Evolutionary conservation across 1,140 invertebrate species (phyloP).

Genomic region (Cydia fagiglandana): DNA sequence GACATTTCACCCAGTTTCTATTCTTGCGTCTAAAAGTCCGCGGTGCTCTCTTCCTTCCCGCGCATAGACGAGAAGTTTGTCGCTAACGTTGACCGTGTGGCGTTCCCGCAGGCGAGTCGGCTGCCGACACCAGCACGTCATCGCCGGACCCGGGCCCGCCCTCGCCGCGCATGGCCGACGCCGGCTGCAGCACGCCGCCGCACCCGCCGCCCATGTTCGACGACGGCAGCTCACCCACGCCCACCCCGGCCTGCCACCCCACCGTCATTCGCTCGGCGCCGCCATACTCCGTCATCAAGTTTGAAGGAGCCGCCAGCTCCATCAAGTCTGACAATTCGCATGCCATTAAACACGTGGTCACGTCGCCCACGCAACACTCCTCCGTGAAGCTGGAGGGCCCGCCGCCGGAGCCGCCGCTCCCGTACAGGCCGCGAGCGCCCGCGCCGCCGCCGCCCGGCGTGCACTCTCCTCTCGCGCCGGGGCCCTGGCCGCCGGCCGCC

Average conservation of each 20-base stretch:
- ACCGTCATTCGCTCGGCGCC: constrained; percentile 80
- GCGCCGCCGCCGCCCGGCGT: constrained; percentile 58
- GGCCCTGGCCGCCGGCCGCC: constrained; percentile 82
- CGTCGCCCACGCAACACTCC: constrained; percentile 52
- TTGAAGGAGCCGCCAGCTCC: constrained; percentile 63
- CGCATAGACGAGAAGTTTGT: constrained; percentile 43
- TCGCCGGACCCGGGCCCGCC: constrained; percentile 90
- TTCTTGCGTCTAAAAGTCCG: constrained; percentile 68
- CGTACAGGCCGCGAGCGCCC: constrained; percentile 61
- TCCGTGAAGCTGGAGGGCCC: constrained; percentile 67
- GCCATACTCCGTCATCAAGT: constrained; percentile 75
- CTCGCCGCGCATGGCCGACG: constrained; percentile 85
- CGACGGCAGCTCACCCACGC: constrained; percentile 76
- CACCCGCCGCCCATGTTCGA: constrained; percentile 77
- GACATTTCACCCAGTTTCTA: constrained; percentile 78
- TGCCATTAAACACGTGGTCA: constrained; percentile 51
- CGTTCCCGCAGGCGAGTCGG: constrained; percentile 87
- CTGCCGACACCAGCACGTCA: constrained; percentile 93
- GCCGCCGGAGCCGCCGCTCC: constrained; percentile 59
- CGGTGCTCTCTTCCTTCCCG: constrained; percentile 60
- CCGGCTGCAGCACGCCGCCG: constrained; percentile 74
- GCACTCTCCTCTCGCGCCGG: constrained; percentile 67
- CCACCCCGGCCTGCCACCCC: constrained; percentile 70
- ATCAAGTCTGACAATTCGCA: constrained; percentile 24
- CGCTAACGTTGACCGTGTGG: constrained; percentile 48